Conservation (phyloP, 2,797 vertebrate species). For the Anisognathus igniventris region DNA sequence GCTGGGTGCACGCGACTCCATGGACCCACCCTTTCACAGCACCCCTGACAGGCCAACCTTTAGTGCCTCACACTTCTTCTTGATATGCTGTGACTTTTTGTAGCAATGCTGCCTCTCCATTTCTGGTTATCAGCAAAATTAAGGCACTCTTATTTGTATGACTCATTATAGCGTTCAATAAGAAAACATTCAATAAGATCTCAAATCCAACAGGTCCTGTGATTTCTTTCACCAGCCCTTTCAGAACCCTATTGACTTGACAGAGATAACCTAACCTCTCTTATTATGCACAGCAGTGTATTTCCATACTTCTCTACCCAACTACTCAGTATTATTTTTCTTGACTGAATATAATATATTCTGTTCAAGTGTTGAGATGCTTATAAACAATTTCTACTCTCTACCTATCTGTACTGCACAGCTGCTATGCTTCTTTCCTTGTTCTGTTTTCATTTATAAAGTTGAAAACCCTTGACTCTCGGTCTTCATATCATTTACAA, state of each 20-base stretch:
- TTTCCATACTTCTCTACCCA: neutral
- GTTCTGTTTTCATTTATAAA: neutral
- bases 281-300: neutral
- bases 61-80: neutral
- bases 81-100: neutral
- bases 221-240: neutral
- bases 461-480: neutral
- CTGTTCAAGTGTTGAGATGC: neutral
- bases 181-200: neutral
- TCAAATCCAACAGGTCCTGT: neutral
- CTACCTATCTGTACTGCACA: neutral
- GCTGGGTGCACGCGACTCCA: fast-evolving
- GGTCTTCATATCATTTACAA: neutral
- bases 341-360: neutral
- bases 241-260: neutral
- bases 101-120: neutral
- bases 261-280: fast-evolving
- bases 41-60: neutral
- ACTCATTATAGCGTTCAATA: neutral
- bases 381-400: neutral
- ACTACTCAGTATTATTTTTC: neutral
- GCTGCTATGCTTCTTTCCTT: neutral
- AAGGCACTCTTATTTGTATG: neutral
- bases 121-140: neutral
- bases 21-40: neutral